Base-by-base conservation (phyloP, 2,113 vertebrate genomes). In the Xiphophorus couchianus region DNA sequence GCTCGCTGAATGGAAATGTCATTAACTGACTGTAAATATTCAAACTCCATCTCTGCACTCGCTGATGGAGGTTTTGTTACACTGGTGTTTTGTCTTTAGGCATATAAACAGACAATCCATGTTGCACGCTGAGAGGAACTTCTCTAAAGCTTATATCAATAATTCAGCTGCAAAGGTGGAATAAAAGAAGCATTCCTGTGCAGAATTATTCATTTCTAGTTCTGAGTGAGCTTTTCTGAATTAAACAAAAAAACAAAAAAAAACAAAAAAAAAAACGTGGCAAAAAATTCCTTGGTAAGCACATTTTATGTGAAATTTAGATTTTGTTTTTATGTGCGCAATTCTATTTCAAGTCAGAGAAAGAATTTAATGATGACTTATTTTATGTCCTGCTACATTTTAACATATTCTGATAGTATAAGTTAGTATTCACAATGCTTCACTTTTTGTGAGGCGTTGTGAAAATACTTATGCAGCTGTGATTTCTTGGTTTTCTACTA, bases 1-100 rank as follows among this genome's bases (percentile, higher is more conserved):
- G 89, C 89, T 73, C 86, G 75, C 82, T 88, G 89, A 93, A 94
- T 94, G 91, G 93, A 92, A 94, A 94, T 93, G 91, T 93, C 93
- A 93, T 94, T 93, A 93, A 87, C 83, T 63, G 86, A 89, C 90
- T 93, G 90, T 92, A 93, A 93, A 89, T 91, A 92, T 91, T 90
- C 90, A 93, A 88, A 91, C 88, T 88, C 86, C 71, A 86, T 91
- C 83, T 82, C 82, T 77, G 17, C 81, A 62, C 76, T 85, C 79
- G 83, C 76, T 88, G 90, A 92, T 89, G 73, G 83, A 87, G 84
- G 73, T 88, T 90, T 42, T 90, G 90, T 67, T 88, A 86, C 78
- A 77, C 42, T 84, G 76, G 80, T 91, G 83, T 90, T 93, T 91
- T 93, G 90, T 93, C 91, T 93, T 93, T 83, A 92, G 91, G 91